phyloP scores from a whole-genome alignment of 2,113 vertebrate genomes.

The Leptobrachium ailaonicum region DNA sequence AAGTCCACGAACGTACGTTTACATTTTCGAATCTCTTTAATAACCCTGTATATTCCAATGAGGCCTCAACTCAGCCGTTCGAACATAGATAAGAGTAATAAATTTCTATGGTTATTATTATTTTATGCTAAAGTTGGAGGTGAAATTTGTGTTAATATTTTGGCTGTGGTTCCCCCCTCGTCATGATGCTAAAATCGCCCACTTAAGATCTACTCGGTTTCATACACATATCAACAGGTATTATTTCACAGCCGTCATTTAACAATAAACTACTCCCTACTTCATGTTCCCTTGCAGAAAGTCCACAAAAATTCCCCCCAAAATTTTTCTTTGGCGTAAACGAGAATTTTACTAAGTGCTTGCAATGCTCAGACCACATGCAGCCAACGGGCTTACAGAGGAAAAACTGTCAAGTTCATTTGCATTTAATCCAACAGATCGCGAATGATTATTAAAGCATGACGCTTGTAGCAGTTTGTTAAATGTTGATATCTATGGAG shows the following conservation, averaged over 20 bases:
- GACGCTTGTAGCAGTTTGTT: slow-evolving; percentile 40
- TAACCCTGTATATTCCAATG: too few species aligned
- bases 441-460: not conserved
- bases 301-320: too few species aligned
- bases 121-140: too few species aligned
- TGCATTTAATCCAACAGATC: slow-evolving; percentile 18
- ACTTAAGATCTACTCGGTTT: not conserved
- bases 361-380: slow-evolving; percentile 51
- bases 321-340: slow-evolving; percentile 40
- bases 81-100: too few species aligned
- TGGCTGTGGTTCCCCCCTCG: too few species aligned
- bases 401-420: slow-evolving; percentile 38
- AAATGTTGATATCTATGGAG: not conserved
- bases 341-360: slow-evolving; percentile 49
- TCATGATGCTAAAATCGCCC: too few species aligned
- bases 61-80: too few species aligned
- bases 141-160: too few species aligned
- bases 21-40: too few species aligned
- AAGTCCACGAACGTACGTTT: too few species aligned
- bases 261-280: slow-evolving; percentile 36
- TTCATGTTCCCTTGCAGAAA: slow-evolving; percentile 47
- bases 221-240: not conserved
- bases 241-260: not conserved
- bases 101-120: too few species aligned
- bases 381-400: slow-evolving; percentile 36